Percentiles rank a stretch among this genome's conserved stretches.
Conservation (phyloP, 2,113 vertebrate genomes). For the Haemorhous mexicanus region DNA sequence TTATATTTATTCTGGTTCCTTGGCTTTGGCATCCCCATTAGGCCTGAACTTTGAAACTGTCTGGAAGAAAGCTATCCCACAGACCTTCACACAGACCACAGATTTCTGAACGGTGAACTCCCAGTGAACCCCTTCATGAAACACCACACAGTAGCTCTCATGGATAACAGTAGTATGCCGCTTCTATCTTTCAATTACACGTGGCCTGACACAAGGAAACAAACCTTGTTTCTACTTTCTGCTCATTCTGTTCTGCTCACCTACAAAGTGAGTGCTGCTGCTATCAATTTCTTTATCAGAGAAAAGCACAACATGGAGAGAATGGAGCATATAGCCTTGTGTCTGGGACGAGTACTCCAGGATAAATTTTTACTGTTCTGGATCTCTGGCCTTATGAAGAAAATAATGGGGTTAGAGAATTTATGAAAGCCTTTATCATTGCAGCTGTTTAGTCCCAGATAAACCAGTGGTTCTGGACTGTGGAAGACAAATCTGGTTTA, state of each 20-base stretch:
- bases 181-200: not conserved
- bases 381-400: not conserved
- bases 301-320: not conserved
- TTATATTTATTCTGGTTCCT: not conserved
- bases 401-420: not conserved
- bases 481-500: not conserved
- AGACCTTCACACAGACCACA: not conserved
- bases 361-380: not conserved
- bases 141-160: not conserved
- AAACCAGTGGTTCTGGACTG: not conserved
- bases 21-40: not conserved
- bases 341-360: not conserved
- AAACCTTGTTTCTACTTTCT: not conserved
- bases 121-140: not conserved
- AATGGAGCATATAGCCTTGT: not conserved
- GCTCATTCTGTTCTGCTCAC: not conserved
- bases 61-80: not conserved
- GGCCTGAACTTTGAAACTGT: not conserved
- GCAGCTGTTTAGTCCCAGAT: not conserved
- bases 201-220: not conserved
- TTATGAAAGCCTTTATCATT: not conserved
- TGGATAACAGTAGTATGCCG: not conserved
- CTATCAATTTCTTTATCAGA: not conserved
- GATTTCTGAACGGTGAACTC: not conserved
- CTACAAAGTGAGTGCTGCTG: not conserved